phyloP scores from a whole-genome alignment of 1,140 invertebrate species.

The Drosophila quadrilineata region DNA sequence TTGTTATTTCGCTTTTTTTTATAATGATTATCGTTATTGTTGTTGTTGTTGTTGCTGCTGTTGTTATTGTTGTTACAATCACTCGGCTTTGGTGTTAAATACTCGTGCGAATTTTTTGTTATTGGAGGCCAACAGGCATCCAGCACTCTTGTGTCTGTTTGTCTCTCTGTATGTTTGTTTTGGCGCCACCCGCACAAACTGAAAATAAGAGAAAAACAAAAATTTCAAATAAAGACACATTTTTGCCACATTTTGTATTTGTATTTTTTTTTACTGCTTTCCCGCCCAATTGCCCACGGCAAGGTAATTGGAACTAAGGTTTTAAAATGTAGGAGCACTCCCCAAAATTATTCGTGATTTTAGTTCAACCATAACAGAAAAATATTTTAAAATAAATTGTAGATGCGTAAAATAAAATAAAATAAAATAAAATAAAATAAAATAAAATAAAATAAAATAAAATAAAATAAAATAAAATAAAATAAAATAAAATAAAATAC shows the following conservation, averaged over 20 bases:
- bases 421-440: conserved; percentile 1
- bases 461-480: no score
- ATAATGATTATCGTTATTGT: conserved; percentile 34
- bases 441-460: no score
- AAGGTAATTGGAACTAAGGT: no score
- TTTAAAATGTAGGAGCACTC: no score
- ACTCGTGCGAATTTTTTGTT: conserved; percentile 70
- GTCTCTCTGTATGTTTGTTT: no score
- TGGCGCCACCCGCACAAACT: conserved; percentile 67
- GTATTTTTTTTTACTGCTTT: conserved; percentile 69
- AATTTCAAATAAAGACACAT: background rate
- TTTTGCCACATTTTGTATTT: conserved; percentile 33
- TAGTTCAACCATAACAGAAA: conserved; percentile 18
- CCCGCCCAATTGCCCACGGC: conserved; percentile 54
- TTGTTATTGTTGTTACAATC: conserved; percentile 39
- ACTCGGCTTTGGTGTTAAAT: conserved; percentile 58
- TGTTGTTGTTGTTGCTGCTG: conserved; percentile 33
- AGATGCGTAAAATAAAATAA: conserved; percentile 14
- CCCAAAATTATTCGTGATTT: conserved; percentile 37
- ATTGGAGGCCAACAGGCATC: conserved; percentile 58
- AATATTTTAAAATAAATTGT: no score
- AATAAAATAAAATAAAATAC: no score
- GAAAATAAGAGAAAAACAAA: conserved; percentile 34
- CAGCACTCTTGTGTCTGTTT: conserved; percentile 5
- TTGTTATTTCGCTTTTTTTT: conserved; percentile 41